Evolutionary conservation across 2,113 vertebrate genomes (phyloP).

Genomic region (Aix galericulata): DNA sequence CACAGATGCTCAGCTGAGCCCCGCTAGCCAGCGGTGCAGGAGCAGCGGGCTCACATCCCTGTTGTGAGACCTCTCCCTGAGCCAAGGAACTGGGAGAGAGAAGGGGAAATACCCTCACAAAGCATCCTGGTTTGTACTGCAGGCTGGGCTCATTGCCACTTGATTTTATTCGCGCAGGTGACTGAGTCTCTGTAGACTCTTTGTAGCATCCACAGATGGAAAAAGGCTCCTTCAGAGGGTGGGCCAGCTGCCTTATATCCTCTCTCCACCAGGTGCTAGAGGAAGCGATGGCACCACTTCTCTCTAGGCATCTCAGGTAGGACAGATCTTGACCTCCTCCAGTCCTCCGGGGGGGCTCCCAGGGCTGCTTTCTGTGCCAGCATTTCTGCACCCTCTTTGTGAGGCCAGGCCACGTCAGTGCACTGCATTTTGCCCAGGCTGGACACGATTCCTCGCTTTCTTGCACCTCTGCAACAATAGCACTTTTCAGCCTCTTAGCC

Average conservation of each 20-base stretch:
- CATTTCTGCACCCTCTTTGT: not conserved
- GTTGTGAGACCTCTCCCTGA: not conserved
- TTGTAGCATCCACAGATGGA: not conserved
- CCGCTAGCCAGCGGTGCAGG: fast-evolving
- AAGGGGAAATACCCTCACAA: not conserved
- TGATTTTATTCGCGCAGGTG: not conserved
- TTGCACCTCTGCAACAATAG: not conserved
- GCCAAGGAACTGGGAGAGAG: not conserved
- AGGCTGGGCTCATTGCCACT: not conserved
- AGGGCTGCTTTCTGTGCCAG: not conserved
- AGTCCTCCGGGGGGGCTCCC: not conserved
- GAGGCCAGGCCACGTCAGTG: fast-evolving
- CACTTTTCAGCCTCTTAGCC: not conserved
- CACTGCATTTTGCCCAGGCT: not conserved
- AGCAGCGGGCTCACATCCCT: not conserved
- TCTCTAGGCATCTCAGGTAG: not conserved
- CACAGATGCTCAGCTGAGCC: not conserved
- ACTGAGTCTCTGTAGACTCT: not conserved
- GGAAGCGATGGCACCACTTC: not conserved
- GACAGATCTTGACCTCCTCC: not conserved
- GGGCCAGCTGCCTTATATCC: not conserved
- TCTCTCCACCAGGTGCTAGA: not conserved
- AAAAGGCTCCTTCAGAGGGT: not conserved
- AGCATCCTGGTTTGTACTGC: not conserved
- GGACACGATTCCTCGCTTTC: not conserved